Conservation (phyloP, 1,140 invertebrate species). For the Drosophila funebris region DNA sequence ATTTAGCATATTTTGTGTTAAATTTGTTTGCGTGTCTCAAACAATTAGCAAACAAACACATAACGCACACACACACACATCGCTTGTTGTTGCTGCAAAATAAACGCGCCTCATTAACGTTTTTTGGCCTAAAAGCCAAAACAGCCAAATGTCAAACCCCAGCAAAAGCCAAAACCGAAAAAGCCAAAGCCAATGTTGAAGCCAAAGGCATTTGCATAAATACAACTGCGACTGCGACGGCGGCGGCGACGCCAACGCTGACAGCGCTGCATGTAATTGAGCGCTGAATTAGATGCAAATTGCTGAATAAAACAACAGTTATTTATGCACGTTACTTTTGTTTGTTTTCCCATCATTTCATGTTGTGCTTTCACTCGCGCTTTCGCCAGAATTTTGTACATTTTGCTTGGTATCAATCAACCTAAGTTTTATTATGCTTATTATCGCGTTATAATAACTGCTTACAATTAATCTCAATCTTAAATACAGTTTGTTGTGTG, state of each 20-base stretch:
- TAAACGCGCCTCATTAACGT: constrained; percentile 70
- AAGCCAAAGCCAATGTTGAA: no score
- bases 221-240: neutral
- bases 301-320: constrained; percentile 77
- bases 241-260: neutral
- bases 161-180: constrained; percentile 51
- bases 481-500: constrained; percentile 46
- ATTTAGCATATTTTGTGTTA: constrained; percentile 77
- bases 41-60: constrained; percentile 63
- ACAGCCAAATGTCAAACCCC: constrained; percentile 67
- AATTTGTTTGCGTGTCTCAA: constrained; percentile 79
- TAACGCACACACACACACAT: neutral
- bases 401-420: constrained; percentile 63
- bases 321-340: constrained; percentile 75
- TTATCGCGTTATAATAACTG: constrained; percentile 75
- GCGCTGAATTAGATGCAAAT: constrained; percentile 77
- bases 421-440: constrained; percentile 72
- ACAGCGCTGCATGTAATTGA: constrained; percentile 61
- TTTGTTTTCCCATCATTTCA: constrained; percentile 58
- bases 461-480: constrained; percentile 70
- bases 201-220: constrained; percentile 58
- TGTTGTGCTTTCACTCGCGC: constrained; percentile 19
- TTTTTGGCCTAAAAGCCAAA: constrained; percentile 47
- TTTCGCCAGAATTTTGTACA: neutral
- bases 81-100: constrained; percentile 40